Evolutionary conservation across 2,888 invertebrate genomes (phyloP).

Genomic region (Harmothoe impar): DNA sequence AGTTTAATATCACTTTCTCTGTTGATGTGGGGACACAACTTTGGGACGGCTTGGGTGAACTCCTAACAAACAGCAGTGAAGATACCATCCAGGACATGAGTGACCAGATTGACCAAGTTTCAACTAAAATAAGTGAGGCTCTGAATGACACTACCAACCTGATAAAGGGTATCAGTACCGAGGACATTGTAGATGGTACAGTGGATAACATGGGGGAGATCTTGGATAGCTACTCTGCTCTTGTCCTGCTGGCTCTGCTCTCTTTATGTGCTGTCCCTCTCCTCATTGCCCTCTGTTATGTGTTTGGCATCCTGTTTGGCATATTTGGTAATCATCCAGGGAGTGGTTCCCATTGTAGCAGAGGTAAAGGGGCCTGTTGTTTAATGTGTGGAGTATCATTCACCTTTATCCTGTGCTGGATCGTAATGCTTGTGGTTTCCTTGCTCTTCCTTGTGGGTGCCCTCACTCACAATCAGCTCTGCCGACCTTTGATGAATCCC

Average conservation of each 20-base stretch:
- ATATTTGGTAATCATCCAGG: background rate
- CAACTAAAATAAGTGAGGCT: background rate
- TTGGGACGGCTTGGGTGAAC: background rate
- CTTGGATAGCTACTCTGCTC: background rate
- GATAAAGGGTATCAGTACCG: background rate
- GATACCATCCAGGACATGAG: background rate
- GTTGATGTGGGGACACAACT: background rate
- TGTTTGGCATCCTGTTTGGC: background rate
- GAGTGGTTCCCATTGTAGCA: background rate
- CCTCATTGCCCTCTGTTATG: background rate
- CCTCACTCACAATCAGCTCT: slow-evolving; percentile 76
- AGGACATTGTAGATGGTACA: background rate
- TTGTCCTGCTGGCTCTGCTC: background rate
- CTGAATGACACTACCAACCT: background rate
- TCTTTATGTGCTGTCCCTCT: background rate
- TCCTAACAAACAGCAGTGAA: background rate
- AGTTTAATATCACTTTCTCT: background rate
- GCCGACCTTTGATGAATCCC: slow-evolving; percentile 63
- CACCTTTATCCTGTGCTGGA: slow-evolving; percentile 78
- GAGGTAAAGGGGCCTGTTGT: slow-evolving; percentile 63
- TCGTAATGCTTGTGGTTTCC: slow-evolving; percentile 77
- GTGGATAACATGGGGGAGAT: background rate
- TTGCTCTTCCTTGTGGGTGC: slow-evolving; percentile 77
- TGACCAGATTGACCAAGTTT: background rate
- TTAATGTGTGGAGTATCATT: slow-evolving; percentile 76